Evolutionary conservation across 2,113 vertebrate genomes (phyloP), one percentile per base, ranked within the genome.

Genomic region (Gila orcuttii): DNA sequence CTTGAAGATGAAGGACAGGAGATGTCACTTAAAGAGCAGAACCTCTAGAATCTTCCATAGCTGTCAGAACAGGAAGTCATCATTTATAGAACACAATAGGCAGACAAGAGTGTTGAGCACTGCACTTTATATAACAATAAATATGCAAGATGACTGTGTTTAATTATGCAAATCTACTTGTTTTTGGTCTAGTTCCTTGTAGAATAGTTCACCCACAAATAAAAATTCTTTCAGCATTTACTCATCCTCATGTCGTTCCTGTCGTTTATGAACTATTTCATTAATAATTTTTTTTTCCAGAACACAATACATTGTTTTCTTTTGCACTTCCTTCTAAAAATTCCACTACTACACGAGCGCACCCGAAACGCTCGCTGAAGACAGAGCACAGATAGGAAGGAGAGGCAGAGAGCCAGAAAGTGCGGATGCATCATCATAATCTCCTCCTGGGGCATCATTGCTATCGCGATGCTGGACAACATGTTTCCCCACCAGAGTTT

Each of bases 351-450:
- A 76, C 84, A 89, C 52, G 25, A 47, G 78, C 36, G 42, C 64
- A 87, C 79, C 68, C 47, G 83, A 64, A 77, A 87, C 76, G 55
- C 73, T 89, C 74, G 82, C 92, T 92, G 86, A 86, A 93, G 90
- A 93, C 90, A 89, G 90, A 89, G 90, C 91, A 94, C 94, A 96
- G 95, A 95, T 94, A 94, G 94, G 86, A 42, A 25, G 4, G 83
- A 89, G 88, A 94, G 93, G 93, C 93, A 91, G 83, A 79, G 81
- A 78, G 93, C 93, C 93, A 94, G 92, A 87, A 91, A 93, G 91
- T 91, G 93, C 91, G 92, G 91, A 91, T 87, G 88, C 90, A 92
- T 95, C 92, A 93, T 94, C 91, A 93, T 95, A 94, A 94, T 94
- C 93, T 94, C 88, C 93, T 90, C 93, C 77, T 84, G 91, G 83